Base-by-base conservation (phyloP, 2,797 vertebrate species). In the Cyprinodon diabolis region DNA sequence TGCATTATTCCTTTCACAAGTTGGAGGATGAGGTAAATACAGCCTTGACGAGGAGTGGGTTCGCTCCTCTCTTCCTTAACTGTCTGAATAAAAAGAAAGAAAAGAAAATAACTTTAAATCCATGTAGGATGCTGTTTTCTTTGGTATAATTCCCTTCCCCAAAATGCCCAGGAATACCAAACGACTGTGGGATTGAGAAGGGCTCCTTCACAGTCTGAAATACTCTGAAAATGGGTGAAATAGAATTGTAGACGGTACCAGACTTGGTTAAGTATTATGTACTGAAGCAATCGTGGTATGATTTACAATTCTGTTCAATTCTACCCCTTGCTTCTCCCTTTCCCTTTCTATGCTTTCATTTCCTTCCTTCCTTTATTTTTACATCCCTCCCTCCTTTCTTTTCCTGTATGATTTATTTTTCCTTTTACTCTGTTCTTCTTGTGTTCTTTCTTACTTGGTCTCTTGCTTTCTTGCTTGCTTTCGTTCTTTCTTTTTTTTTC, bases 71-170 rank as follows among this genome's bases (percentile, higher is more conserved):
- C 84, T 90, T 84, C 80, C 76, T 65, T 57, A 82, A 85, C 60
- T 84, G 85, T 51, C 78, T 74, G 89, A 70, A 90, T 87, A 84
- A 77, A 84, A 80, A 91, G 89, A 92, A n/a, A n/a, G 60, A 68
- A 68, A 87, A 84, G 86, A 88, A 89, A 93, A 89, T 71, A 84
- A 74, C 78, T 88, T 77, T 86, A 85, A 93, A 83, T 83, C 89
- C 78, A 78, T 76, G 90, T 88, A 89, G 92, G 88, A 87, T 89
- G 86, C 82, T 83, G 75, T 76, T 81, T 79, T 85, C 88, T 88
- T 73, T 60, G 54, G 81, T 92, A 88, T 92, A 92, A 90, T 87
- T 69, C 71, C 48, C 48, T 80, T 82, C 70, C 70, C 51, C 78
- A 85, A 89, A 76, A 87, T 87, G 88, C 82, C 78, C 84, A 82